phyloP scores from a whole-genome alignment of 2,888 invertebrate species.

The Calliopum simillimum region DNA sequence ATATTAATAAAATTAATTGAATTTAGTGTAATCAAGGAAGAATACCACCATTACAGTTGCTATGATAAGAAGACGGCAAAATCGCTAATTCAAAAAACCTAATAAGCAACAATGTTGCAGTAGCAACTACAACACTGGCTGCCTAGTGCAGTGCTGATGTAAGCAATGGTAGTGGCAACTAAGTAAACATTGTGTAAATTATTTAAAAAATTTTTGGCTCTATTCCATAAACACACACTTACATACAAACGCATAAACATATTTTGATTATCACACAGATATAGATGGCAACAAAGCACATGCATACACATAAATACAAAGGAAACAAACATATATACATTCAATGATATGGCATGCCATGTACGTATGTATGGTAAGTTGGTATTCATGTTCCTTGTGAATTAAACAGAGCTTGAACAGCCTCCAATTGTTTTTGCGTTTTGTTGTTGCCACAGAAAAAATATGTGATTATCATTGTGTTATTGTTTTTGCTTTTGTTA shows the following conservation, averaged over 20 bases:
- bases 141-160: no score
- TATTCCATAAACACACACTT: conserved; percentile 39
- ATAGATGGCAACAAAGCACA: background rate
- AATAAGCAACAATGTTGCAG: conserved; percentile 16
- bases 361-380: background rate
- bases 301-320: background rate
- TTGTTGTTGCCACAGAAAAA: conserved; percentile 1
- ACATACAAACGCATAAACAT: conserved; percentile 37
- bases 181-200: conserved; percentile 46
- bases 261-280: background rate
- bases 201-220: conserved; percentile 46
- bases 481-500: conserved; percentile 13
- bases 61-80: no score
- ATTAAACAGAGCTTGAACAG: conserved; percentile 30
- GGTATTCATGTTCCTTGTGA: conserved; percentile 17
- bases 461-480: conserved; percentile 22
- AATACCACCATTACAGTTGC: no score
- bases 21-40: no score
- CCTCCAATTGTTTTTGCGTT: conserved; percentile 13
- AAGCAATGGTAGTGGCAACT: background rate
- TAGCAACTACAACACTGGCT: background rate
- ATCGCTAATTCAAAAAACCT: no score
- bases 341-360: no score
- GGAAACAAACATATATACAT: conserved; percentile 1
- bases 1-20: no score